Evolutionary conservation across 1,140 invertebrate species (phyloP), one percentile per base, ranked within the genome.

Genomic region (Pteromalus puparum): DNA sequence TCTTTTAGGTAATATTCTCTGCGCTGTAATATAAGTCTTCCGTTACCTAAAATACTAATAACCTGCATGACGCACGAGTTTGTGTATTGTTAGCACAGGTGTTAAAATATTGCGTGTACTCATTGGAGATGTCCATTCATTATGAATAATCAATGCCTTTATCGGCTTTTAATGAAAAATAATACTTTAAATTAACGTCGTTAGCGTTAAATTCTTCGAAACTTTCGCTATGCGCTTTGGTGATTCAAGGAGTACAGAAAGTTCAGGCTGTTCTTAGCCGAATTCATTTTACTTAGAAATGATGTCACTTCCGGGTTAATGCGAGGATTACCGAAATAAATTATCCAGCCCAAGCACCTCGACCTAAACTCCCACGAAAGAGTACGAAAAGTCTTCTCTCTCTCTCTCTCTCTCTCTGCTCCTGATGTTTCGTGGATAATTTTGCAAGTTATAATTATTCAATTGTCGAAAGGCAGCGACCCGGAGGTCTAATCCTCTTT

Each of bases 291-390:
- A 78, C 76, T 65, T 30, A 78, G 76, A 78, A 65, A 78, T 65
- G 76, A 78, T 78, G 76, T 61, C 53, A 78, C 48, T 78, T 78
- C 53, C 76, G 48, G 53, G 48, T 21, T 65, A 78, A 78, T 34
- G n/a, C n/a, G 13, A 21, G 74, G 34, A 76, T 76, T 53, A 76
- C 74, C 42, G n/a, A 76, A 76, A 76, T 76, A 76, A 46, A 76
- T 76, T 76, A 76, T 24, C n/a, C 21, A 24, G n/a, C 15, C 74
- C 7, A 48, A n/a, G 38, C 42, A 15, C 72, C 30, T 18, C 34
- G 28, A 15, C 0, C 18, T 38, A 34, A 73, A 38, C 34, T 73
- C 34, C 9, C 72, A 38, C 6, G 34, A 38, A 70, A 70, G 30
- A 28, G 28, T 70, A 65, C 21, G 18, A 18, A 53, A 53, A 53